Percentiles rank a stretch among this genome's conserved stretches.
These are phyloP conservation scores for Oscheius onirici DNA, from an alignment of 2,888 invertebrate species.

Conservation along the genomic window DNA sequence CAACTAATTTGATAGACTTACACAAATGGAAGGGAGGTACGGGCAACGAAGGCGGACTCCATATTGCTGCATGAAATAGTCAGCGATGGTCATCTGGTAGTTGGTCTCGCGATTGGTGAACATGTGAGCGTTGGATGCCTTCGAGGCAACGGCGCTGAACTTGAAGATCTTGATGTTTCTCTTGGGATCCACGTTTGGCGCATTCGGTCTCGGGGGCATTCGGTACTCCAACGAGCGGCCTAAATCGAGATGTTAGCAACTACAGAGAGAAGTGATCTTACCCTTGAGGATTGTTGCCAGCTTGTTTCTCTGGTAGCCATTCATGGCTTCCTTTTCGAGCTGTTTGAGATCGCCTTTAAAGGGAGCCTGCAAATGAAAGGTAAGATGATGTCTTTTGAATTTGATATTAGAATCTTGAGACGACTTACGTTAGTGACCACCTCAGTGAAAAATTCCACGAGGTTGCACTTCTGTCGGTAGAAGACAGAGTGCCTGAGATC, in stretches of 20 bases:
- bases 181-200: neutral
- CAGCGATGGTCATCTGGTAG: neutral
- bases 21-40: constrained; percentile 9
- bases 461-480: neutral
- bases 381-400: too few relatives aligned
- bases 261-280: neutral
- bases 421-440: neutral
- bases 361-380: neutral
- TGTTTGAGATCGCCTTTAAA: neutral
- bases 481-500: constrained; percentile 25
- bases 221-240: constrained; percentile 6
- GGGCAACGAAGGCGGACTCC: neutral
- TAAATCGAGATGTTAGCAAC: neutral
- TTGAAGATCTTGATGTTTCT: neutral
- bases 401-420: too few relatives aligned
- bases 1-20: neutral
- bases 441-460: constrained; percentile 12
- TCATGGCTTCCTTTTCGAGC: neutral
- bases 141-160: neutral
- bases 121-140: neutral
- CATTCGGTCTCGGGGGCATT: too few relatives aligned
- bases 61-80: neutral
- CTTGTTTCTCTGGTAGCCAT: neutral
- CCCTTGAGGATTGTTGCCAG: constrained; percentile 16
- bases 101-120: neutral